Evolutionary conservation across 1,140 invertebrate species (phyloP), one percentile per base, ranked within the genome.

Genomic region (Cyrtorhinus lividipennis): DNA sequence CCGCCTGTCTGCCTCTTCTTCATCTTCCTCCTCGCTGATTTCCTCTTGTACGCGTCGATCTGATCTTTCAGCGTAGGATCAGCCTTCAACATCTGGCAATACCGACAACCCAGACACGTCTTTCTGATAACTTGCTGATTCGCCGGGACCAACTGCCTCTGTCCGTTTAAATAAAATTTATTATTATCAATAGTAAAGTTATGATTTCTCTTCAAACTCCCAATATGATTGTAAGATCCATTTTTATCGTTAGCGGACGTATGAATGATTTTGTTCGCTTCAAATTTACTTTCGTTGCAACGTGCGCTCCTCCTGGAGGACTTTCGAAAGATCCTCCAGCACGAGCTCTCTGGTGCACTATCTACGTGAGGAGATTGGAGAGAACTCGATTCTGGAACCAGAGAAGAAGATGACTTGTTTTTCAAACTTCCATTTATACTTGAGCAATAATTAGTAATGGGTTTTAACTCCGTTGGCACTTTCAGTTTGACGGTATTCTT

Each of bases 41-140:
- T 65, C 10, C 64, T 57, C 27, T 65, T 65, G 57, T 65, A 65
- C 13, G 64, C 64, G 24, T 65, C 64, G n/a, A 65, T 65, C 22
- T 65, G 64, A 53, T 65, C 64, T 45, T 65, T 65, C 15, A 65
- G 25, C 1, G 64, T 65, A 1, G 64, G 64, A 46, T 65, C 64
- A 8, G 64, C 64, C 26, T 65, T 65, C 44, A 65, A 27, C 61
- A 65, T 62, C 24, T 65, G 64, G 57, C 67, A 66, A 26, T 68
- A 65, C 15, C 67, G 44, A 59, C 67, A 67, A 10, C 67, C 67
- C 18, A 38, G 48, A 46, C 67, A 67, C 1, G 67, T 61, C 25
- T 64, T 65, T 45, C 62, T 57, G 0, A 60, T 30, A 1, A 64
- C 65, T 59, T 63, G 44, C 27, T 59, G 26, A 10, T 62, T 65